A percentile compares a stretch with the other conserved stretches of the same genome.
phyloP scores from a whole-genome alignment of 2,888 invertebrate genomes.

The Acleris literana region DNA sequence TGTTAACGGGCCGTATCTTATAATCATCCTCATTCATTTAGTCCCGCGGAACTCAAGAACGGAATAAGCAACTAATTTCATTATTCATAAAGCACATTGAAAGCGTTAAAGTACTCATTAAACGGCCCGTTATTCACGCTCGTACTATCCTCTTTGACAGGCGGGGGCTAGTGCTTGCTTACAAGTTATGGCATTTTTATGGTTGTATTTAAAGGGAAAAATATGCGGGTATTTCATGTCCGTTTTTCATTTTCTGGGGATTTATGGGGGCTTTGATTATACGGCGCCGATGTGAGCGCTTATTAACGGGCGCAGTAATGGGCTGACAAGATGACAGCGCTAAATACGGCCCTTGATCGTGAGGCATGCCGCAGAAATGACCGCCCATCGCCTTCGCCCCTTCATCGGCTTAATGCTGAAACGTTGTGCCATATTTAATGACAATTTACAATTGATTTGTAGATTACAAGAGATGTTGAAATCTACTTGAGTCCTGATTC shows the following conservation, averaged over 20 bases:
- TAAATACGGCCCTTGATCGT: slow-evolving; percentile 60
- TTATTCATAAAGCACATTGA: slow-evolving; percentile 83
- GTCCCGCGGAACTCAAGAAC: slow-evolving; percentile 73
- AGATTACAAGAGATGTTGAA: not conserved
- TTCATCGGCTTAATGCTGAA: slow-evolving; percentile 18
- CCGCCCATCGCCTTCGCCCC: slow-evolving; percentile 29
- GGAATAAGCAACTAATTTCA: slow-evolving; percentile 81
- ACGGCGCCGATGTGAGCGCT: slow-evolving; percentile 70
- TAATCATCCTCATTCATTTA: slow-evolving; percentile 71
- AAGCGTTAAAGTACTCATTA: slow-evolving; percentile 82
- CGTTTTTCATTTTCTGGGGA: slow-evolving; percentile 75
- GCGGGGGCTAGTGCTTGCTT: slow-evolving; percentile 70
- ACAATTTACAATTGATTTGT: not conserved
- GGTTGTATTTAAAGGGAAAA: slow-evolving; percentile 73
- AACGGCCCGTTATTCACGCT: slow-evolving; percentile 74
- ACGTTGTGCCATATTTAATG: slow-evolving; percentile 10
- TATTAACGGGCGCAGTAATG: slow-evolving; percentile 77
- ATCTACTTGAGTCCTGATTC: no score
- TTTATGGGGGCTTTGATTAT: slow-evolving; percentile 79
- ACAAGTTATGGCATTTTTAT: slow-evolving; percentile 78
- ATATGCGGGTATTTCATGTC: slow-evolving; percentile 76
- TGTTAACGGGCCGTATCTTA: slow-evolving; percentile 71
- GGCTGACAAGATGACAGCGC: slow-evolving; percentile 65
- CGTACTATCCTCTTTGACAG: slow-evolving; percentile 78
- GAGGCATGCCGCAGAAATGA: slow-evolving; percentile 21